These are phyloP conservation scores for Acholoe squamosa DNA, from an alignment of 2,888 invertebrate species.

Conservation along the genomic window DNA sequence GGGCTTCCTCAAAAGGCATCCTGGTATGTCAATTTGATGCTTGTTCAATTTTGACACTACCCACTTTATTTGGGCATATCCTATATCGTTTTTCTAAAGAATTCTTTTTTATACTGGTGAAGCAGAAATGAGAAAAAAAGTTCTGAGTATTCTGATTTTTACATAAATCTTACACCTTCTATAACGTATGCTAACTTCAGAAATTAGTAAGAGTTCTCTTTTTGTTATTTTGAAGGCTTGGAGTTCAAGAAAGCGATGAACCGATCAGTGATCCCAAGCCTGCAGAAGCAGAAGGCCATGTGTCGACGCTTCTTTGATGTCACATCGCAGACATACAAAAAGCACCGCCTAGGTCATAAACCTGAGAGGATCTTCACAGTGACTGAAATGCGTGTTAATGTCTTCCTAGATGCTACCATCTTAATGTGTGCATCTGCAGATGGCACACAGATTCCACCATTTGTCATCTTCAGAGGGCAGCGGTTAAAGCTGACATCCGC, in stretches of 20 bases:
- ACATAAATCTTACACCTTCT: too few species aligned
- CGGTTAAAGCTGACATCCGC: conserved; percentile 68
- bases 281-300: conserved; percentile 70
- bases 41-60: not conserved
- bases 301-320: conserved; percentile 70
- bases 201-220: too few species aligned
- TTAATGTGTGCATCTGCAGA: conserved; percentile 70
- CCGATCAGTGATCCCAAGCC: conserved; percentile 66
- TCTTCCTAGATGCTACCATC: conserved; percentile 67
- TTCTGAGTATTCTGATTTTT: too few species aligned
- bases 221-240: conserved; percentile 69
- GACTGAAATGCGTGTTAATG: conserved; percentile 66
- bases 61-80: not conserved
- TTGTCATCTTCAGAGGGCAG: conserved; percentile 69
- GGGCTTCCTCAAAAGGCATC: conserved; percentile 72
- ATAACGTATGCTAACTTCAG: too few species aligned
- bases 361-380: conserved; percentile 68
- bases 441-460: conserved; percentile 71
- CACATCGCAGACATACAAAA: conserved; percentile 66
- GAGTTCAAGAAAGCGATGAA: conserved; percentile 69
- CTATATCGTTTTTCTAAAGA: not conserved
- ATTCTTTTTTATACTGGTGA: too few species aligned
- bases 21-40: conserved; percentile 64
- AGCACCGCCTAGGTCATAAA: conserved; percentile 65
- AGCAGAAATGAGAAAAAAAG: too few species aligned